Evolutionary conservation across 2,113 vertebrate genomes (phyloP), one percentile per base, ranked within the genome.

Genomic region (Tor tambroides): DNA sequence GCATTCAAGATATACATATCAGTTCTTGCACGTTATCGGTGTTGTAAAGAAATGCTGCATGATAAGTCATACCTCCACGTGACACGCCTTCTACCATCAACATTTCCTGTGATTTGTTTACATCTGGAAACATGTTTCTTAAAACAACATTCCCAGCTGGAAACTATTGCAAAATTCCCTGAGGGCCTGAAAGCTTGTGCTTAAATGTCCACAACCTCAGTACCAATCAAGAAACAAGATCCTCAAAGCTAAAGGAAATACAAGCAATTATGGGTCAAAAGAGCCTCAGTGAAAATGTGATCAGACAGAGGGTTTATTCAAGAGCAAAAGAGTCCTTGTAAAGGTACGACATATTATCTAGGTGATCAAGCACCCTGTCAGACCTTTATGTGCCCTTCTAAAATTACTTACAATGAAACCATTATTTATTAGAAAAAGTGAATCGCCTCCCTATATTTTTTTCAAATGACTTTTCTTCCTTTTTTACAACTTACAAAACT

Each of bases 111-210:
- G 2, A 32, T 59, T 71, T 65, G 63, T 71, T 77, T 69, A 83
- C 75, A 87, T 89, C 83, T 89, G 86, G 88, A 79, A 89, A 85
- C 54, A 69, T 80, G 74, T 54, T 79, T 86, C 86, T 80, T 74
- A 80, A 63, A 89, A 83, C 84, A 89, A 89, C 86, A 86, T 88
- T 89, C 86, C 86, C 86, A 88, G 78, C 85, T 71, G 86, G 78
- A 89, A 89, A 89, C 78, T 49, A 56, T 49, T 49, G 63, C 26
- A 14, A 43, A 7, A 54, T 61, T 88, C 75, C 63, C 86, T 4
- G 7, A 76, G 79, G 83, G 63, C 19, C 32, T 71, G 17, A 26
- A 30, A 26, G 56, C 38, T 41, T 41, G 35, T 28, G 71, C 80
- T 54, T 83, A 11, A 51, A 56, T 69, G 81, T 76, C 51, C 72